Conservation (phyloP, 2,797 vertebrate species). For the Mus caroli region DNA sequence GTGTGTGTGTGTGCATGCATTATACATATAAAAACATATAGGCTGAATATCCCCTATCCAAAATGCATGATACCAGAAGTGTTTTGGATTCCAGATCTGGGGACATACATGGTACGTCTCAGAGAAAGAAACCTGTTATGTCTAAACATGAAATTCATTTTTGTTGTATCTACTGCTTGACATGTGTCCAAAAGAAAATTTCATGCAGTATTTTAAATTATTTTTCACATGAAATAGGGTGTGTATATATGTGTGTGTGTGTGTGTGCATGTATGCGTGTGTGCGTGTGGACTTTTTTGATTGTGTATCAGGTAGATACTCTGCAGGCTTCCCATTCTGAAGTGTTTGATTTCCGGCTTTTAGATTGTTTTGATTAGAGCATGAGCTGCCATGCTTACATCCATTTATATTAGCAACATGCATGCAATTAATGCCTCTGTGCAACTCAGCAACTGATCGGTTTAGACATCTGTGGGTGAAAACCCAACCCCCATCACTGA, state of each 20-base stretch:
- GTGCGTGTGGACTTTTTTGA: not conserved
- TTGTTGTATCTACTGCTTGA: not conserved
- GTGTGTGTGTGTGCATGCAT: not conserved
- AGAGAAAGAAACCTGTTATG: not conserved
- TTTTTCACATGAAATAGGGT: not conserved
- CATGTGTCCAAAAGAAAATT: not conserved
- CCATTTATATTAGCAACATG: not conserved
- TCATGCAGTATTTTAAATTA: not conserved
- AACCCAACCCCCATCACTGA: not conserved
- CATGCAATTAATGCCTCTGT: not conserved
- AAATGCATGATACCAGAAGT: not conserved
- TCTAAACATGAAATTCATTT: not conserved
- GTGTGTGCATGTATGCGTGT: not conserved
- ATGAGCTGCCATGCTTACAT: not conserved
- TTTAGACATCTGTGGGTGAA: not conserved
- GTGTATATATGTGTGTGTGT: too few species aligned
- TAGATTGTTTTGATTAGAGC: not conserved
- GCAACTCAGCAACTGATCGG: not conserved
- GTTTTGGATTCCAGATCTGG: not conserved
- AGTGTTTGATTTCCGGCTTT: not conserved
- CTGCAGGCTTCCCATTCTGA: not conserved
- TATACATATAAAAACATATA: not conserved
- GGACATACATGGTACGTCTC: not conserved
- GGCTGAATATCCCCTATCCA: not conserved
- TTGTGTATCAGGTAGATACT: too few species aligned